Evolutionary conservation across 2,113 vertebrate species (phyloP).

Genomic region (Cathartes aura): DNA sequence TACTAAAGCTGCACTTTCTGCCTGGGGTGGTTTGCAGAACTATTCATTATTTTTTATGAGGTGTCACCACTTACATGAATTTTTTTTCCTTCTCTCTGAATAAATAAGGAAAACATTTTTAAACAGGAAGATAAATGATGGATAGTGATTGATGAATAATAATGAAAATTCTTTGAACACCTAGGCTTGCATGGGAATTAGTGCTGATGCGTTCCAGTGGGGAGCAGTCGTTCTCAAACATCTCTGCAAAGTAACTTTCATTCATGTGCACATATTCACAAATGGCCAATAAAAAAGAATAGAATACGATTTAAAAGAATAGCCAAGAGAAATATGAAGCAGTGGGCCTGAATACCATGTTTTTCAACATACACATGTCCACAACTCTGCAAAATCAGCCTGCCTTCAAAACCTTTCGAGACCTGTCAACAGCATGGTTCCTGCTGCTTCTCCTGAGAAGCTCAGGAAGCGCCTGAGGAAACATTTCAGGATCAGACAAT

Average conservation of each 20-base stretch:
- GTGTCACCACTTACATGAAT: neutral
- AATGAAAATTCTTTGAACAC: neutral
- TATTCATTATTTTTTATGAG: neutral
- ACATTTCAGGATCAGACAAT: neutral
- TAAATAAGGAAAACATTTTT: neutral
- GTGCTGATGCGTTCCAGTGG: no score
- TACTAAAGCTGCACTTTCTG: neutral
- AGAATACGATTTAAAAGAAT: neutral
- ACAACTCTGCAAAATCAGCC: neutral
- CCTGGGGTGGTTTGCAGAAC: neutral
- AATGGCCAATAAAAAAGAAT: neutral
- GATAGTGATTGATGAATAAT: neutral
- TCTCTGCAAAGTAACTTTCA: neutral
- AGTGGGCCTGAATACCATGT: no score
- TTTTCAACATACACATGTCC: neutral
- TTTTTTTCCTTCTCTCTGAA: neutral
- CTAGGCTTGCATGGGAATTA: neutral
- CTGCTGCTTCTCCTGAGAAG: neutral
- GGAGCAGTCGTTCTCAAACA: neutral
- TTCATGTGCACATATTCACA: fast-evolving
- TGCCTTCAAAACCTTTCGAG: neutral
- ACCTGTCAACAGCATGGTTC: no score
- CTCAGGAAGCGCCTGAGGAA: neutral
- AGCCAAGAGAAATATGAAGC: neutral
- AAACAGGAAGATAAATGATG: neutral